Conservation (phyloP, 2,797 vertebrate species). For the Aplochiton taeniatus region DNA sequence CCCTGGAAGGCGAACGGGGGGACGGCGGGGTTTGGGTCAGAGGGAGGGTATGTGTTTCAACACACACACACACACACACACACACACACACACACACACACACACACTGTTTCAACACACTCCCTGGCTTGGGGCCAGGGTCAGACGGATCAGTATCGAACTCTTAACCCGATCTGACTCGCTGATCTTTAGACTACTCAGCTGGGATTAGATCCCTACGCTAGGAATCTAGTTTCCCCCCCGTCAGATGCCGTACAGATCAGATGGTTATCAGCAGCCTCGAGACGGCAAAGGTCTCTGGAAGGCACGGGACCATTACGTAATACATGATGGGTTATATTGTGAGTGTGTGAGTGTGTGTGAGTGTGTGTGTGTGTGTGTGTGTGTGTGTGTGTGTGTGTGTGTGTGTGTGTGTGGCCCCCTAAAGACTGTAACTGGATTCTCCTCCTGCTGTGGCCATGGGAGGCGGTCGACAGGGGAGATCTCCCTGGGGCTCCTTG, state of each 20-base stretch:
- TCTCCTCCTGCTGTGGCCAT: slow-evolving; percentile 66
- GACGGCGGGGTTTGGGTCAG: slow-evolving; percentile 40
- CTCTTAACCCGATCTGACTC: slow-evolving; percentile 29
- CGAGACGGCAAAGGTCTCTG: neutral
- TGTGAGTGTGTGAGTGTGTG: slow-evolving; percentile 22
- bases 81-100: no score
- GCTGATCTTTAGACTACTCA: slow-evolving; percentile 47
- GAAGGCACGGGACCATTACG: slow-evolving; percentile 26
- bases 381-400: slow-evolving; percentile 21
- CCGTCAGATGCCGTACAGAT: slow-evolving; percentile 1
- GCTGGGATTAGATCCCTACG: slow-evolving; percentile 19
- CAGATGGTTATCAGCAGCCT: neutral
- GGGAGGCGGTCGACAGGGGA: slow-evolving; percentile 72
- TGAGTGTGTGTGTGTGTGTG: slow-evolving; percentile 10
- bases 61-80: no score
- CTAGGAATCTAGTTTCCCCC: slow-evolving; percentile 15
- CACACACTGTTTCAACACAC: slow-evolving; percentile 53
- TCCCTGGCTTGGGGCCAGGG: slow-evolving; percentile 38
- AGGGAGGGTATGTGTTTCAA: slow-evolving; percentile 42
- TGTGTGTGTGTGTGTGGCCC: slow-evolving; percentile 40
- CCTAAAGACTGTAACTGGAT: slow-evolving; percentile 72
- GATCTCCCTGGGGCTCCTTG: slow-evolving; percentile 56
- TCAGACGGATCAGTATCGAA: slow-evolving; percentile 49
- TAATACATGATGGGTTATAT: slow-evolving; percentile 26
- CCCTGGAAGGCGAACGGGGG: slow-evolving; percentile 7